Evolutionary conservation across 2,888 invertebrate genomes (phyloP), one percentile per base, ranked within the genome.

Genomic region (Archips xylosteana): DNA sequence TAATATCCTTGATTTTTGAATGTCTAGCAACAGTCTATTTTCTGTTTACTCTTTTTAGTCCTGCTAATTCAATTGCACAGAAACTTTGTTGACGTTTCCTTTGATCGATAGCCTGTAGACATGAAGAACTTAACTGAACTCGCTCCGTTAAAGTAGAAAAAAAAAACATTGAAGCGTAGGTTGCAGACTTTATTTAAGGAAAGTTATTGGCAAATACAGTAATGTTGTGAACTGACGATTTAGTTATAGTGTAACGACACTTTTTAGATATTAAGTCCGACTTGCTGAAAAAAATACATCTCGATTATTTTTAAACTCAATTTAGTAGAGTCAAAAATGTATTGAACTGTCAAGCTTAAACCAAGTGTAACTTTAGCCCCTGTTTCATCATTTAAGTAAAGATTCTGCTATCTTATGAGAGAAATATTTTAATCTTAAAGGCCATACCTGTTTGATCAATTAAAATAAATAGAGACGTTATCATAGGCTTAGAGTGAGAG

Each of bases 71-170:
- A 70, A 69, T 70, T 65, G 64, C 70, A 45, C 51, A 42, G 10
- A 61, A 74, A 74, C 64, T 74, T 74, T 9, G 66, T 67, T 60
- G 74, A 65, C 70, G 39, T 70, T 49, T 45, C 51, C 60, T 54
- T 60, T 74, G 74, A 74, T 74, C 70, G 74, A 74, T 74, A 65
- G 69, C 59, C 54, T 70, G 74, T 74, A 60, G 70, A 65, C 64
- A 74, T 64, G 73, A 70, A 70, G n/a, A 72, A 68, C 69, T 69
- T 61, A 63, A 61, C 32, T 51, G 62, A 72, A 72, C 68, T 59
- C 32, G 65, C 47, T 57, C 47, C 34, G 47, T 45, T 13, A 13
- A 63, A 64, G 57, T 73, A 60, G 39, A 32, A 45, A n/a, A 51
- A 54, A 73, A 63, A 51, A 42, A 61, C 12, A 36, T 54, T 34